Conservation (phyloP, 2,113 vertebrate genomes). For the Microtus oregoni region DNA sequence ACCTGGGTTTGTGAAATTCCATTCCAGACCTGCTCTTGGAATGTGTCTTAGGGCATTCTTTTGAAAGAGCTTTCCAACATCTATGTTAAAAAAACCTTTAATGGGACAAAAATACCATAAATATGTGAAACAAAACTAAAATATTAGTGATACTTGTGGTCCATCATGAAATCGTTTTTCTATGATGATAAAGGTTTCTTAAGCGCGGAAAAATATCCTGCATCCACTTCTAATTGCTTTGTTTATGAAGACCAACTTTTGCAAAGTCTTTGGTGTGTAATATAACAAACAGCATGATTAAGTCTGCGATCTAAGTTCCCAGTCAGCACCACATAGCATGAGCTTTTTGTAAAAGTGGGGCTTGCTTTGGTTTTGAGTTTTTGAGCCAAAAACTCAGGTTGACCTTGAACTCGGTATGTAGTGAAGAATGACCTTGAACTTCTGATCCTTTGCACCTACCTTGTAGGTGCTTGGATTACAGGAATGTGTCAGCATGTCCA, state of each 20-base stretch:
- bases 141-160: not conserved
- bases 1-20: not conserved
- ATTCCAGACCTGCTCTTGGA: not conserved
- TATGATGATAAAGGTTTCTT: not conserved
- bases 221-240: not conserved
- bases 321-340: not conserved
- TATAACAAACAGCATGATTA: not conserved
- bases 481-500: not conserved
- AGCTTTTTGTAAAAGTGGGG: not conserved
- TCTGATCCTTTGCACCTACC: not conserved
- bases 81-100: not conserved
- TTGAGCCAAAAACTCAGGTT: not conserved
- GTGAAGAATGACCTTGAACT: not conserved
- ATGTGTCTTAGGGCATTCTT: not conserved
- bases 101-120: not conserved
- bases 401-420: not conserved
- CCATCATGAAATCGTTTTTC: not conserved
- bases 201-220: not conserved
- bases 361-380: not conserved
- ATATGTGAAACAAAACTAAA: not conserved
- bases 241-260: not conserved
- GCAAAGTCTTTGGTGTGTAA: not conserved
- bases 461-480: not conserved
- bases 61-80: not conserved
- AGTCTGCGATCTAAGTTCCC: not conserved